Evolutionary conservation across 2,888 invertebrate genomes (phyloP).

Genomic region (Xestia ashworthii): DNA sequence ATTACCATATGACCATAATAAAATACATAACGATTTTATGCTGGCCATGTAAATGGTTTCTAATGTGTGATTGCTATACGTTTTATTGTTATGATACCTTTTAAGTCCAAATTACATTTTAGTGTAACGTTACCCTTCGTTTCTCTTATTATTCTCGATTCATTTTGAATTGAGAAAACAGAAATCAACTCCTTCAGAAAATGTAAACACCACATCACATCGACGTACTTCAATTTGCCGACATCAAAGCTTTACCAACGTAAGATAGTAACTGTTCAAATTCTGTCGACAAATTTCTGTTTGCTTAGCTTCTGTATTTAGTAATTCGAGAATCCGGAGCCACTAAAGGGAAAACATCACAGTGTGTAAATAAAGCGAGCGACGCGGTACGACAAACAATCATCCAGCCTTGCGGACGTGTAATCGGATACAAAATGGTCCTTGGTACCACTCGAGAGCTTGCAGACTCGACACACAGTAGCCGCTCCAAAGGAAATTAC

Average conservation of each 20-base stretch:
- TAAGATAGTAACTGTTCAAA: constrained; percentile 19
- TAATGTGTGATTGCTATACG: constrained; percentile 65
- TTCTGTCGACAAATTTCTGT: constrained; percentile 59
- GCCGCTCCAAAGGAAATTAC: constrained; percentile 77
- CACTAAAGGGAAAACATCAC: constrained; percentile 79
- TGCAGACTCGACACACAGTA: constrained; percentile 75
- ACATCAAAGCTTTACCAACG: constrained; percentile 19
- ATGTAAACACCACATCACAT: constrained; percentile 8
- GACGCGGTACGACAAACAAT: constrained; percentile 81
- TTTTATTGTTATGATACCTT: constrained; percentile 41
- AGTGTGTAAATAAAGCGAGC: constrained; percentile 81
- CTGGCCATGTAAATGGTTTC: constrained; percentile 62
- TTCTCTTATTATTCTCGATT: not conserved
- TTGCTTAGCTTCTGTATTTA: constrained; percentile 67
- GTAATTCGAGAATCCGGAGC: constrained; percentile 79
- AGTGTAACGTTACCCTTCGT: constrained; percentile 1
- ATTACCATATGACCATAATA: constrained; percentile 75
- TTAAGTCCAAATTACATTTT: constrained; percentile 24
- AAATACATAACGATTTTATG: constrained; percentile 77
- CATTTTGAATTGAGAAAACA: not conserved
- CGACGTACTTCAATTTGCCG: not conserved
- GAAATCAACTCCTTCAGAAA: not conserved
- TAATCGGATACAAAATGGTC: constrained; percentile 86
- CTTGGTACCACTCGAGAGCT: constrained; percentile 76
- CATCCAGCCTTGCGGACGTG: constrained; percentile 79